phyloP scores from a whole-genome alignment of 2,797 vertebrate genomes.

The Amphiprion clarkii region DNA sequence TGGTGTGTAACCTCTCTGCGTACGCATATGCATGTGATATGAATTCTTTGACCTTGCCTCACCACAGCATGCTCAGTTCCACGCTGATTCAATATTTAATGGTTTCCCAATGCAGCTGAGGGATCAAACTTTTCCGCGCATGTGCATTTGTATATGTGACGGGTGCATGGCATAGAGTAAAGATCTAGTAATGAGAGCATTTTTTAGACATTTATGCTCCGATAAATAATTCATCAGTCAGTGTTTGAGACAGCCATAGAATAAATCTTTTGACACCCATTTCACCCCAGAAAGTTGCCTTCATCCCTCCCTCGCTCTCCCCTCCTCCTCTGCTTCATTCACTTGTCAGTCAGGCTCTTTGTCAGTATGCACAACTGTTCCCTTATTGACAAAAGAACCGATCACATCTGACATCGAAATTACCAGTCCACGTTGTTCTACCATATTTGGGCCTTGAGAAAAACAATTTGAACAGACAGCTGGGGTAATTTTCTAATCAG shows the following conservation, averaged over 20 bases:
- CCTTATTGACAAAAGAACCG: conserved; percentile 72
- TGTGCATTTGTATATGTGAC: conserved; percentile 26
- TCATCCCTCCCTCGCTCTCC: conserved; percentile 33
- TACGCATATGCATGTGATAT: conserved; percentile 33
- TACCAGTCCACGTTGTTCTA: conserved; percentile 59
- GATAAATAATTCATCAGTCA: conserved; percentile 61
- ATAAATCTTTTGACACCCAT: conserved; percentile 58
- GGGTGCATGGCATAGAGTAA: conserved; percentile 29
- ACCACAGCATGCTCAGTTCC: conserved; percentile 38
- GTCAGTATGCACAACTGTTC: conserved; percentile 55
- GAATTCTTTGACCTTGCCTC: conserved; percentile 68
- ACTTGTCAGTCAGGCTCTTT: conserved; percentile 72
- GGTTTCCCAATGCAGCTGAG: conserved; percentile 30
- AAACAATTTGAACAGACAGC: conserved; percentile 68
- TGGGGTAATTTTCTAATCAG: conserved; percentile 70
- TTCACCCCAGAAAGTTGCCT: conserved; percentile 47
- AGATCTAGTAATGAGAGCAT: conserved; percentile 35
- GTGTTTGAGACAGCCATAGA: conserved; percentile 47
- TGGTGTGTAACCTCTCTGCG: conserved; percentile 52
- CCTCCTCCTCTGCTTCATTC: conserved; percentile 57
- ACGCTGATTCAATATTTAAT: conserved; percentile 72
- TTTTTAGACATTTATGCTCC: conserved; percentile 40
- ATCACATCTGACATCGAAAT: conserved; percentile 79
- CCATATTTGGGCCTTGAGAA: conserved; percentile 51
- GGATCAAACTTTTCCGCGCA: conserved; percentile 19